These are phyloP conservation scores for Pelecanoides urinatrix DNA, from an alignment of 2,113 vertebrate genomes.

Conservation along the genomic window DNA sequence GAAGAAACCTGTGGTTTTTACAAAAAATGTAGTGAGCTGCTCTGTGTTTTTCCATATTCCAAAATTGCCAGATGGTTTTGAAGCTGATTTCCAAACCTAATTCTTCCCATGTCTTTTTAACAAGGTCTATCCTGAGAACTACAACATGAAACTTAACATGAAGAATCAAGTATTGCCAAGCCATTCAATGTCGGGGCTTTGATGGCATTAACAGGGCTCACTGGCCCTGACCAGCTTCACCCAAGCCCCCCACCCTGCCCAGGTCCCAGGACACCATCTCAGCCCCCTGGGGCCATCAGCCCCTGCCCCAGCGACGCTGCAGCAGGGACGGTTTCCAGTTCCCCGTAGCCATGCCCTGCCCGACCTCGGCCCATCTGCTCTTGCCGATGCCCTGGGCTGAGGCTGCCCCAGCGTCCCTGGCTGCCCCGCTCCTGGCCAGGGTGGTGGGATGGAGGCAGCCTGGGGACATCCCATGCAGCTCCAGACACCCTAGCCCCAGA, in stretches of 20 bases:
- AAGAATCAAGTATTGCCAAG: not conserved
- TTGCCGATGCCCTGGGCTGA: fast-evolving
- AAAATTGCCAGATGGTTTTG: not conserved
- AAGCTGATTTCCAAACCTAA: not conserved
- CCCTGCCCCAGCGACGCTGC: fast-evolving
- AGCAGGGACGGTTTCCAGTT: not conserved
- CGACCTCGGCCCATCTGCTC: not conserved
- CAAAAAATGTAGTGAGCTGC: not conserved
- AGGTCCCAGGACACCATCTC: not conserved
- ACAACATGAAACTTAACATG: not conserved
- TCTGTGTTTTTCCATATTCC: not conserved
- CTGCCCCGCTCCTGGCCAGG: not conserved
- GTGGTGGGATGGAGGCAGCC: not conserved
- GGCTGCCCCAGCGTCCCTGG: not conserved
- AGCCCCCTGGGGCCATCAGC: not conserved
- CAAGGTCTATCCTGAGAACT: not conserved
- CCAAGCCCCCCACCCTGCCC: not conserved
- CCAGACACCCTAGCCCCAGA: not conserved
- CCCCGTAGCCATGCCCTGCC: not conserved
- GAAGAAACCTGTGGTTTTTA: not conserved
- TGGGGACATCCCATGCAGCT: fast-evolving
- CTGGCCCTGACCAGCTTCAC: not conserved
- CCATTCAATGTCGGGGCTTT: not conserved
- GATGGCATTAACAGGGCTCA: not conserved
- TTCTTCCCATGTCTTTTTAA: not conserved